Conservation (phyloP, 2,888 invertebrate genomes). For the Drosophila monieri region DNA sequence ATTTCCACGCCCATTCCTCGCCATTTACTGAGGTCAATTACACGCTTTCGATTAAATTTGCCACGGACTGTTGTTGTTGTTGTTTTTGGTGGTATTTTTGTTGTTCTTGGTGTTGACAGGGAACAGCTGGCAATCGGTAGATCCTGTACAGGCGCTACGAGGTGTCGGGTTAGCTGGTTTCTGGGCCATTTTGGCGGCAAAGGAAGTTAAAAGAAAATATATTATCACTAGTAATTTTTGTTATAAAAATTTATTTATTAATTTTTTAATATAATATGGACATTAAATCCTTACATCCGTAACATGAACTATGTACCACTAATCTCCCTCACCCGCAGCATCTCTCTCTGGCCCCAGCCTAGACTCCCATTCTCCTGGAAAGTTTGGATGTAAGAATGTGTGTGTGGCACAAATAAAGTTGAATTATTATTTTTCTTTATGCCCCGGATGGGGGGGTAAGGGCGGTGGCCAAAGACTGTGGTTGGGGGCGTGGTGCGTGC, state of each 20-base stretch:
- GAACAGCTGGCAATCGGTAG: slow-evolving; percentile 64
- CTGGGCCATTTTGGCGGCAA: background rate
- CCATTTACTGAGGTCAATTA: slow-evolving; percentile 78
- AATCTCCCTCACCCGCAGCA: background rate
- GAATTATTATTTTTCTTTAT: slow-evolving; percentile 78
- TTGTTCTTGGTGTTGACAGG: slow-evolving; percentile 66
- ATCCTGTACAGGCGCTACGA: slow-evolving; percentile 38
- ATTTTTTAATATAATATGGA: background rate
- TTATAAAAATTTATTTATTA: background rate
- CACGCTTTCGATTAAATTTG: slow-evolving; percentile 78
- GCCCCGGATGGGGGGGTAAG: slow-evolving; percentile 24
- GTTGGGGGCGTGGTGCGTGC: slow-evolving; percentile 65
- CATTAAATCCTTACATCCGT: background rate
- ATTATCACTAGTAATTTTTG: background rate
- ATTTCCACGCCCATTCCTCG: slow-evolving; percentile 53
- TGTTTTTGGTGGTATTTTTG: slow-evolving; percentile 34
- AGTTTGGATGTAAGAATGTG: slow-evolving; percentile 10
- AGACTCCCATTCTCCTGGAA: background rate
- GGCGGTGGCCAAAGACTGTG: slow-evolving; percentile 16
- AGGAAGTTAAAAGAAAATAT: background rate
- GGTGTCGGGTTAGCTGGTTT: background rate
- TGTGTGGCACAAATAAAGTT: slow-evolving; percentile 78
- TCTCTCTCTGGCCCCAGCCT: background rate
- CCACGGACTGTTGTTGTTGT: slow-evolving; percentile 52
- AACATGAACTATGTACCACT: background rate